A percentile compares a stretch with the other conserved stretches of the same genome.
phyloP scores from a whole-genome alignment of 1,140 invertebrate species.

The Leptoteleia sp. region DNA sequence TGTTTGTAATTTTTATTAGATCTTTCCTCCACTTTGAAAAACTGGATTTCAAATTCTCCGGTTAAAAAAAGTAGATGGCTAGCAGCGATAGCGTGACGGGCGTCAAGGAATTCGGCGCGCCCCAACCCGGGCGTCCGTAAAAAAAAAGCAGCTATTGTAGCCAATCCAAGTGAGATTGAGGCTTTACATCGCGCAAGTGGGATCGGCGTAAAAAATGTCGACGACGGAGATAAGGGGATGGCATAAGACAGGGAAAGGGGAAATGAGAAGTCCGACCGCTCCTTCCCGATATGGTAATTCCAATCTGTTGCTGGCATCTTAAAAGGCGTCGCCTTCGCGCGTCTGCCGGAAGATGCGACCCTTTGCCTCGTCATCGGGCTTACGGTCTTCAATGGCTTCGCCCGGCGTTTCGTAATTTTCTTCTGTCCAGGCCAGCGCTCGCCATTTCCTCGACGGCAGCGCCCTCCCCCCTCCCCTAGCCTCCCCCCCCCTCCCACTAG shows the following conservation, averaged over 20 bases:
- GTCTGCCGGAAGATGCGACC: constrained; percentile 42
- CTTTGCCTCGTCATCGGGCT: constrained; percentile 63
- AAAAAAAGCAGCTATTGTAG: too few species aligned
- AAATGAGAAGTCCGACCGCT: constrained; percentile 74
- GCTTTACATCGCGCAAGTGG: constrained; percentile 22
- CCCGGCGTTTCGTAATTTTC: constrained; percentile 50
- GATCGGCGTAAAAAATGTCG: constrained; percentile 38
- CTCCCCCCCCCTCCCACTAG: too few species aligned
- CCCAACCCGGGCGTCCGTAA: too few species aligned
- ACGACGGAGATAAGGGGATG: constrained; percentile 17
- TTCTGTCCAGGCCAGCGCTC: constrained; percentile 57
- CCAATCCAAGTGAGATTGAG: constrained; percentile 15
- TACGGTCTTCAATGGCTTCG: constrained; percentile 48
- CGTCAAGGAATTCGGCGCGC: too few species aligned
- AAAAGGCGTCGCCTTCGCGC: constrained; percentile 59
- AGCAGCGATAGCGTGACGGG: too few species aligned
- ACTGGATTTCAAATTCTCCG: too few species aligned
- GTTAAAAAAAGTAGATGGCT: too few species aligned
- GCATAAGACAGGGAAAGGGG: constrained; percentile 66
- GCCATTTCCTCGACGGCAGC: constrained; percentile 46
- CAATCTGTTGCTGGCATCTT: constrained; percentile 76
- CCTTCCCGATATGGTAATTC: constrained; percentile 78
- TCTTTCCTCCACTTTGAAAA: too few species aligned
- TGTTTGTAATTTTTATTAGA: too few species aligned
- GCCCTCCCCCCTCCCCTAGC: too few species aligned